Percentiles rank a stretch among this genome's conserved stretches.
phyloP scores from a whole-genome alignment of 2,113 vertebrate genomes.

The Perca flavescens region DNA sequence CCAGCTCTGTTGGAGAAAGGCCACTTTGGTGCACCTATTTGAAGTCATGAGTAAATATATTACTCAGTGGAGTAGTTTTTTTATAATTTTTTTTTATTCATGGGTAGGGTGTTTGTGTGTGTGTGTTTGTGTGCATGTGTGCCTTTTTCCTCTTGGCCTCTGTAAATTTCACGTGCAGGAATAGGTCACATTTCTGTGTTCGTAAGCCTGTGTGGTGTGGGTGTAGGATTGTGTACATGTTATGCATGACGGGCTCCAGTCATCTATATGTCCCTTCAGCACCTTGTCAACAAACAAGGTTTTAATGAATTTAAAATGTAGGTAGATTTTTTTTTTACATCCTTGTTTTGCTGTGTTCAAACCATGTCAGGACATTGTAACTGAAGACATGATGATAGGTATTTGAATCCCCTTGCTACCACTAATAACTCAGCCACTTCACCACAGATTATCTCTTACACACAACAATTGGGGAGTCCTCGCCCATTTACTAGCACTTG shows the following conservation, averaged over 20 bases:
- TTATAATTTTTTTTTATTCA: no score
- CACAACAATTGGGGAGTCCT: slow-evolving; percentile 87
- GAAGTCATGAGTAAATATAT: slow-evolving; percentile 68
- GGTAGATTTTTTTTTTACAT: slow-evolving; percentile 4
- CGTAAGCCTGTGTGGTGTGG: not conserved
- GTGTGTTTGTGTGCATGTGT: slow-evolving; percentile 1
- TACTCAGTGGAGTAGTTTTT: slow-evolving; percentile 22
- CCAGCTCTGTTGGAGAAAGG: slow-evolving; percentile 55
- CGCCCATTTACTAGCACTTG: slow-evolving; percentile 90
- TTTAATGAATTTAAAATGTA: not conserved
- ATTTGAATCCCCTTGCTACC: slow-evolving; percentile 86
- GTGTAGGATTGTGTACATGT: not conserved
- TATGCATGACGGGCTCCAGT: not conserved
- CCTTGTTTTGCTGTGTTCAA: slow-evolving; percentile 12
- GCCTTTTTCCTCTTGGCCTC: not conserved
- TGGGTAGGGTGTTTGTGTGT: slow-evolving; percentile 16
- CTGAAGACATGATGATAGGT: slow-evolving; percentile 58
- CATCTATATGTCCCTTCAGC: not conserved
- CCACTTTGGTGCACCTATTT: slow-evolving; percentile 47
- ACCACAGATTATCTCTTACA: slow-evolving; percentile 90
- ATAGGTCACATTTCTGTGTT: slow-evolving; percentile 12
- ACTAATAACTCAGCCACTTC: slow-evolving; percentile 74
- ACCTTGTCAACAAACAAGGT: not conserved
- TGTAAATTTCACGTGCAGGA: slow-evolving; percentile 1
- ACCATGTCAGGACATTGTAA: slow-evolving; percentile 34